phyloP scores from a whole-genome alignment of 1,140 invertebrate species.

The Chymomyza costata region DNA sequence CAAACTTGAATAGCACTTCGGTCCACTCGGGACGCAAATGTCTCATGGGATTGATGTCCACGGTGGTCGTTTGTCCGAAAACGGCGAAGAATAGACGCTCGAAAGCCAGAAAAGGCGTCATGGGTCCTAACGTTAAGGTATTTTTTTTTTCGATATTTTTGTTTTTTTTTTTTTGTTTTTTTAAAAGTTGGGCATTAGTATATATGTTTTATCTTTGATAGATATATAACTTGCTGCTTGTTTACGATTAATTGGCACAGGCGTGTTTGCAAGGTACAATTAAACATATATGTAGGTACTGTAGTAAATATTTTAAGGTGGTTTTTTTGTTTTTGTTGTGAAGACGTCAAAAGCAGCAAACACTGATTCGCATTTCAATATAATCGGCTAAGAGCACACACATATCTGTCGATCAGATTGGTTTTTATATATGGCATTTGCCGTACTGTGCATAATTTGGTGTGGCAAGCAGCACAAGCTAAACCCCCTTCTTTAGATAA shows the following conservation, averaged over 20 bases:
- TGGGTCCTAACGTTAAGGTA: slow-evolving; percentile 80
- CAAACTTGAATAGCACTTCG: slow-evolving; percentile 87
- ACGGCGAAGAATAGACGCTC: slow-evolving; percentile 98
- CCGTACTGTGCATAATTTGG: slow-evolving; percentile 55
- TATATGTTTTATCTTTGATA: background rate
- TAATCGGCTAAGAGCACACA: slow-evolving; percentile 42
- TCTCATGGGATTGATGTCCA: slow-evolving; percentile 85
- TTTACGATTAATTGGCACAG: slow-evolving; percentile 49
- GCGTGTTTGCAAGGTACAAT: slow-evolving; percentile 53
- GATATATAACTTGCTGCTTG: slow-evolving; percentile 18
- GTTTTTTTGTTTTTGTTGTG: slow-evolving; percentile 21
- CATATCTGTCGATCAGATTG: slow-evolving; percentile 42
- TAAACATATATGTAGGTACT: background rate
- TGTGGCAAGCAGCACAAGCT: slow-evolving; percentile 48
- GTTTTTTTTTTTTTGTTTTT: slow-evolving; percentile 19
- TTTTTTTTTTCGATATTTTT: slow-evolving; percentile 21
- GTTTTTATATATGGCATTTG: slow-evolving; percentile 33
- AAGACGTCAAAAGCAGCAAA: slow-evolving; percentile 58
- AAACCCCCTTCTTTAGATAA: slow-evolving; percentile 37
- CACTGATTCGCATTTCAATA: slow-evolving; percentile 35
- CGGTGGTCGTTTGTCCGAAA: slow-evolving; percentile 96
- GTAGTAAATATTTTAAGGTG: slow-evolving; percentile 19
- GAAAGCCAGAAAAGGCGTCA: slow-evolving; percentile 92
- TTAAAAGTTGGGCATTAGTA: background rate
- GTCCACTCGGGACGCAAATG: slow-evolving; percentile 83